Evolutionary conservation across 2,888 invertebrate species (phyloP), one percentile per base, ranked within the genome.

Genomic region (Amphiduros pacificus): DNA sequence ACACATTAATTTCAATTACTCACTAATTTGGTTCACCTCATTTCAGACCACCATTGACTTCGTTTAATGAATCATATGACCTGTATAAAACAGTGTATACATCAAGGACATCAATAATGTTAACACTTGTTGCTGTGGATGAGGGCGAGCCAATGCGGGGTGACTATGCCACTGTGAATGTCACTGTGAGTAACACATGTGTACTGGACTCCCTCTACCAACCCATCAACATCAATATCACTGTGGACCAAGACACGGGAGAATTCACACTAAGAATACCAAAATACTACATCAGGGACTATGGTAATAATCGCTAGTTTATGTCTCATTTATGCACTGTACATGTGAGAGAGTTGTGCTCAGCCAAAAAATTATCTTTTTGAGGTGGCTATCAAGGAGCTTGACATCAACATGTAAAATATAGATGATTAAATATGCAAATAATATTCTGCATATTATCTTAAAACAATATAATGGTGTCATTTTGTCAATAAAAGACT

Each of bases 121-220:
- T 74, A 64, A 62, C 66, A 20, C 63, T 73, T 31, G 69, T 72
- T 14, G 74, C 72, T n/a, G 65, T 73, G 28, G 76, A 77, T 60
- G 66, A 70, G n/a, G 74, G 74, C 3, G 66, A 60, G 9, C 71
- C 75, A 9, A 63, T 65, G 1, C 63, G 70, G 2, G 77, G 77
- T n/a, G 63, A 70, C 11, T 55, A 55, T 0, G 74, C 73, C n/a
- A 55, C 65, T 11, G 65, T 74, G 6, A 66, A 64, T 36, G 57
- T 76, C 22, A 68, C 66, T 2, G 59, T 76, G 4, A 73, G 71
- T 54, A 77, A 75, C 68, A 74, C 74, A 1, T 77, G 77, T 59
- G 69, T 77, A 11, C 50, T 76, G 24, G 70, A 69, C 52, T 73
- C 72, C 14, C 61, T 71, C 27, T 74, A 63, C 52, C 69, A 72